Evolutionary conservation across 2,888 invertebrate genomes (phyloP).

Genomic region (Acutogordius australiensis): DNA sequence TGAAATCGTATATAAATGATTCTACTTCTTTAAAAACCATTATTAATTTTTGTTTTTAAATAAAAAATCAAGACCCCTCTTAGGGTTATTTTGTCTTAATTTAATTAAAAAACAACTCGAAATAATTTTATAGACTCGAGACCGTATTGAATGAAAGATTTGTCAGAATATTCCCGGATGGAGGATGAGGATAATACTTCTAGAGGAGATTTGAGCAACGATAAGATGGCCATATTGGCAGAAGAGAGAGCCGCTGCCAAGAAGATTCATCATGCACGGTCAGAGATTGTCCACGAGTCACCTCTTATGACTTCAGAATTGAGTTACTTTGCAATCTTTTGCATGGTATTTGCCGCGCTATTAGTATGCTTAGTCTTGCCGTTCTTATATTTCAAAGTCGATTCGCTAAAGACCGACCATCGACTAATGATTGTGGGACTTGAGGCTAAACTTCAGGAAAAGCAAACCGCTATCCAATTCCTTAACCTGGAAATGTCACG

Average conservation of each 20-base stretch:
- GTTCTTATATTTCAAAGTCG: neutral
- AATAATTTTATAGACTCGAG: too few species aligned
- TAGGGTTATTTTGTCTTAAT: too few species aligned
- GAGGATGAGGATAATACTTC: too few species aligned
- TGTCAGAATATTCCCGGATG: too few species aligned
- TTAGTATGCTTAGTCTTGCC: neutral
- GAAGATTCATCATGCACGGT: neutral
- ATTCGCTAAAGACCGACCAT: neutral
- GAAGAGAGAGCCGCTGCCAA: neutral
- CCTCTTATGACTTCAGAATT: neutral
- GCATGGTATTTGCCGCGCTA: too few species aligned
- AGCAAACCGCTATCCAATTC: conserved; percentile 8
- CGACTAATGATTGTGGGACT: neutral
- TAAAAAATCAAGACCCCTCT: too few species aligned
- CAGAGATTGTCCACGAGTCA: neutral
- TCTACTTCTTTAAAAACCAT: too few species aligned
- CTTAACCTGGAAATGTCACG: conserved; percentile 5
- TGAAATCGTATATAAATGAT: too few species aligned
- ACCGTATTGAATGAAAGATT: too few species aligned
- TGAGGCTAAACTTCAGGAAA: conserved; percentile 2
- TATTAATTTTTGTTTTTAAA: too few species aligned
- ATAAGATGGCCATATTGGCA: neutral
- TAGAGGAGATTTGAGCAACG: too few species aligned
- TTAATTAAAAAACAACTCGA: too few species aligned
- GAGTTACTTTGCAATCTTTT: neutral